Base-by-base conservation (phyloP, 2,888 invertebrate genomes). In the Trissolcus brochymenae region DNA sequence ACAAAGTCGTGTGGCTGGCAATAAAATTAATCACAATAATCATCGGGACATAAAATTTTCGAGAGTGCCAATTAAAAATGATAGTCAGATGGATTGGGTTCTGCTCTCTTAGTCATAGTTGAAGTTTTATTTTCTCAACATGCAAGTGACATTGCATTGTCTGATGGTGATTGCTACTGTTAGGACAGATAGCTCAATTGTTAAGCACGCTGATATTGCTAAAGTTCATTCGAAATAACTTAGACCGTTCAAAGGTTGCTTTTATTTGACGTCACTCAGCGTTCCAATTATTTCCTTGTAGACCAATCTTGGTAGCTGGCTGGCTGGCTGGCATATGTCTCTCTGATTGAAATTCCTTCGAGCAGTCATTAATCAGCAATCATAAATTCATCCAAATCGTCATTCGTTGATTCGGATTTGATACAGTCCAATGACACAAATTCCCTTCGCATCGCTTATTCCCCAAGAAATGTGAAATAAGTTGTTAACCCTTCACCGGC, bases 111-210 rank as follows among this genome's bases (percentile, higher is more conserved):
- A 75, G 43, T 75, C 70, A 65, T n/a, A 29, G 35, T 55, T 65
- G 60, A 13, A 65, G n/a, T 65, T 75, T 74, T 25, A 25, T 25
- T 76, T 71, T 56, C 66, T 61, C 61, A 62, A 56, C n/a, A 56
- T n/a, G 40, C 74, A 66, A 66, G 74, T 54, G 65, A 71, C 62
- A 67, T 70, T 84, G 84, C 81, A 85, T 85, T 82, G 82, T 82
- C 84, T 80, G 84, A 80, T 83, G 79, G 81, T 87, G 86, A 87
- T 87, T 86, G 85, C 85, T 82, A 81, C 81, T 81, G 81, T 71
- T 71, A 81, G 80, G 75, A 82, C 79, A 84, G 86, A 86, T 84
- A 84, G 84, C 85, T 87, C 87, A 87, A 87, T 87, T 87, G 86
- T 82, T 83, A 78, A 82, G 83, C 82, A 82, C 62, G 76, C 77